These are phyloP conservation scores for Drosophila nigricruria DNA, from an alignment of 2,888 invertebrate species.

Conservation along the genomic window DNA sequence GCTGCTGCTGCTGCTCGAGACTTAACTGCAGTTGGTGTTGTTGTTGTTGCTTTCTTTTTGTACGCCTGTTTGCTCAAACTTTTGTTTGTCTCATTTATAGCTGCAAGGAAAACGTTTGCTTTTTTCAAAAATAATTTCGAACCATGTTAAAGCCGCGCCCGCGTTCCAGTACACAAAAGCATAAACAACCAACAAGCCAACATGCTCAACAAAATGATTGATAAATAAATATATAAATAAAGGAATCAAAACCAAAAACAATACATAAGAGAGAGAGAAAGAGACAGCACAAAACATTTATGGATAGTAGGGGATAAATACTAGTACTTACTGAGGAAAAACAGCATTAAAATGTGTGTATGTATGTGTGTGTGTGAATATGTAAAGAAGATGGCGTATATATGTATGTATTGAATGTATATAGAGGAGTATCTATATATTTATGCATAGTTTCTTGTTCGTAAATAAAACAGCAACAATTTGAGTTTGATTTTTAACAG, in stretches of 20 bases:
- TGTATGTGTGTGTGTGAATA: constrained; percentile 21
- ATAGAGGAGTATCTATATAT: constrained; percentile 16
- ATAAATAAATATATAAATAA: constrained; percentile 11
- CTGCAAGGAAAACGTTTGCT: constrained; percentile 59
- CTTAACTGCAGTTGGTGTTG: constrained; percentile 31
- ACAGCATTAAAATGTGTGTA: constrained; percentile 29
- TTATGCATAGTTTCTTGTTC: constrained; percentile 34
- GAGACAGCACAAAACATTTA: constrained; percentile 59
- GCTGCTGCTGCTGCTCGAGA: constrained; percentile 39
- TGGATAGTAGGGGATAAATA: constrained; percentile 46
- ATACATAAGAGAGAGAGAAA: constrained; percentile 24
- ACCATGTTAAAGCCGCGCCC: constrained; percentile 61
- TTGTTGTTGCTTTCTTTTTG: constrained; percentile 12
- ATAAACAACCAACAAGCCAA: constrained; percentile 75
- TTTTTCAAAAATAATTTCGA: constrained; percentile 38
- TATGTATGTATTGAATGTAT: constrained; percentile 3
- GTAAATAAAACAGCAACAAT: constrained; percentile 78
- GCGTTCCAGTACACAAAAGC: constrained; percentile 69
- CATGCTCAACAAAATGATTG: constrained; percentile 59
- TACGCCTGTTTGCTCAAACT: constrained; percentile 36
- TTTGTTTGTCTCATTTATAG: constrained; percentile 51
- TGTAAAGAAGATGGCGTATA: constrained; percentile 27
- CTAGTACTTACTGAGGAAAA: constrained; percentile 48
- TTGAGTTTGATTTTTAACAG: constrained; percentile 68
- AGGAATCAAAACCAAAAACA: constrained; percentile 18